Conservation (phyloP, 2,888 invertebrate genomes). For the Chrysolina haemoptera region DNA sequence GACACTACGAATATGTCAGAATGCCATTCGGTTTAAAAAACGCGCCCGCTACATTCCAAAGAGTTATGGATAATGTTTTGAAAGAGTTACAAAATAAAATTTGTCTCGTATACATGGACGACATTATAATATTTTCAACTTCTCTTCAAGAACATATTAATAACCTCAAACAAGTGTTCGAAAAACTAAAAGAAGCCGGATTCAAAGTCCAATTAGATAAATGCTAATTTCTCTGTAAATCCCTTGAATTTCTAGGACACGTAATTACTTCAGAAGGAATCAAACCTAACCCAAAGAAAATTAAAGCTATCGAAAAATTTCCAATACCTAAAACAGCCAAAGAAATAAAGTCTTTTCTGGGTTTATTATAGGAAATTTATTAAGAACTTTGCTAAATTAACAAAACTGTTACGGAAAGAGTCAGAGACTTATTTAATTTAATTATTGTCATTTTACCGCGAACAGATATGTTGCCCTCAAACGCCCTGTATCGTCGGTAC, state of each 20-base stretch:
- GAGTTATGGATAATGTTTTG: background rate
- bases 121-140: too few species aligned
- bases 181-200: background rate
- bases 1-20: background rate
- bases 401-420: too few species aligned
- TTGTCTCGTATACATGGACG: too few species aligned
- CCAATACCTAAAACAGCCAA: background rate
- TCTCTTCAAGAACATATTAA: background rate
- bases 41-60: too few species aligned
- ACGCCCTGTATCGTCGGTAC: too few species aligned
- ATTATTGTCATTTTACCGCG: too few species aligned
- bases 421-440: too few species aligned
- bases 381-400: background rate
- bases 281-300: background rate
- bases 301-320: background rate
- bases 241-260: background rate
- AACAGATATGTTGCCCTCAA: too few species aligned
- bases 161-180: background rate
- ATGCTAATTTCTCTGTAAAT: background rate
- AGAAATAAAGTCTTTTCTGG: background rate
- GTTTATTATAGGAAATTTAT: too few species aligned
- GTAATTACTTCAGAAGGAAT: background rate
- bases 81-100: too few species aligned
- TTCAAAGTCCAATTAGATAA: background rate
- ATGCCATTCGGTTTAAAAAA: background rate